These are phyloP conservation scores for Astatoreochromis straeleni DNA, from an alignment of 2,113 vertebrate species.

Conservation along the genomic window DNA sequence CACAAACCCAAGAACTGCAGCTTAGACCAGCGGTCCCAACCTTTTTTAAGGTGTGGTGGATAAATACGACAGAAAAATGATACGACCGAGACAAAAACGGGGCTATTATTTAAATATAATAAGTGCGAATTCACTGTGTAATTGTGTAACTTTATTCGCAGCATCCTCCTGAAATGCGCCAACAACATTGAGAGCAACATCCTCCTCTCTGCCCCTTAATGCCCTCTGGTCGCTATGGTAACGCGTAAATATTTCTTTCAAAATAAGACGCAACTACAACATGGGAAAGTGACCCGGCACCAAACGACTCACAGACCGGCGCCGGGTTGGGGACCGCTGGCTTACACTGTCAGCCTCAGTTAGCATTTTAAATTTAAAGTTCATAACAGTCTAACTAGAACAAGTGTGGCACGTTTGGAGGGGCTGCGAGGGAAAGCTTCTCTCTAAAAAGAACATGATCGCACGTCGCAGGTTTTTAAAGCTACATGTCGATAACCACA, in stretches of 20 bases:
- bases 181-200: not conserved
- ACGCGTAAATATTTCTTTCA: rapidly evolving
- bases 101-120: not conserved
- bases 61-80: not conserved
- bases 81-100: rapidly evolving
- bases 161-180: rapidly evolving
- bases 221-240: not conserved
- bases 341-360: rapidly evolving
- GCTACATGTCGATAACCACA: not conserved
- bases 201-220: not conserved
- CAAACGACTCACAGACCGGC: not conserved
- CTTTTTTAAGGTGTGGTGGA: rapidly evolving
- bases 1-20: not conserved
- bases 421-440: not conserved
- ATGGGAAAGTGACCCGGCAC: rapidly evolving
- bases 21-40: not conserved
- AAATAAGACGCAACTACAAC: not conserved
- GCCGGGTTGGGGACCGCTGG: not conserved
- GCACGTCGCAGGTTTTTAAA: rapidly evolving
- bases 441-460: not conserved
- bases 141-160: not conserved
- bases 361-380: not conserved
- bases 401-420: not conserved
- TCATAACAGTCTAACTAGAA: not conserved
- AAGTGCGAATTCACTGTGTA: not conserved